These are phyloP conservation scores for Tinea trinotella DNA, from an alignment of 2,888 invertebrate genomes.

Conservation along the genomic window DNA sequence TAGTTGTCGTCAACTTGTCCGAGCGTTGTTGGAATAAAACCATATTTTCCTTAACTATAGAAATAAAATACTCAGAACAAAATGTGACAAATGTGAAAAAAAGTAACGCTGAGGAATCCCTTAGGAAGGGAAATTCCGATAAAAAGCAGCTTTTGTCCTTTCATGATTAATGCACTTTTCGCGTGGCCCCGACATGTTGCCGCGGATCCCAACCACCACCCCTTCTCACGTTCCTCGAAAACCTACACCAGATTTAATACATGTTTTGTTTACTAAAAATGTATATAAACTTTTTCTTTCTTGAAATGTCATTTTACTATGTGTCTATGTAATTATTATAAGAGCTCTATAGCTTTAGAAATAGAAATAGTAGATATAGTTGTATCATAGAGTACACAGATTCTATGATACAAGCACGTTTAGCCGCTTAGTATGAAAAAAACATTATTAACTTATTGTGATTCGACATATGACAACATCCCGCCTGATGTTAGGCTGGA, in stretches of 20 bases:
- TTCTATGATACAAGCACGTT: too few relatives aligned
- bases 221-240: not conserved
- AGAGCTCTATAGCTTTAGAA: too few relatives aligned
- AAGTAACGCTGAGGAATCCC: constrained; percentile 32
- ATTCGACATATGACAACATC: too few relatives aligned
- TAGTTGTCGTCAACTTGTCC: not conserved
- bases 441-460: too few relatives aligned
- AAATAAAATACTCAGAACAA: constrained; percentile 23
- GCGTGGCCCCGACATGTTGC: constrained; percentile 39
- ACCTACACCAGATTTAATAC: constrained; percentile 14
- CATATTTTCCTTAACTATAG: not conserved
- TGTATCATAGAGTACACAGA: too few relatives aligned
- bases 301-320: not conserved
- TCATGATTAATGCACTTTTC: constrained; percentile 52
- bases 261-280: constrained; percentile 11
- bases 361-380: too few relatives aligned
- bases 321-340: too few relatives aligned
- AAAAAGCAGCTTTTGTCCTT: constrained; percentile 43
- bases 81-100: constrained; percentile 41
- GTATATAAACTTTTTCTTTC: not conserved
- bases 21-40: not conserved
- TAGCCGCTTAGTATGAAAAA: too few relatives aligned
- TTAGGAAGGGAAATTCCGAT: constrained; percentile 35
- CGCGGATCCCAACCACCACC: not conserved
- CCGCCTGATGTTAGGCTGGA: too few relatives aligned